phyloP scores from a whole-genome alignment of 2,113 vertebrate species.

The Alexandromys fortis region DNA sequence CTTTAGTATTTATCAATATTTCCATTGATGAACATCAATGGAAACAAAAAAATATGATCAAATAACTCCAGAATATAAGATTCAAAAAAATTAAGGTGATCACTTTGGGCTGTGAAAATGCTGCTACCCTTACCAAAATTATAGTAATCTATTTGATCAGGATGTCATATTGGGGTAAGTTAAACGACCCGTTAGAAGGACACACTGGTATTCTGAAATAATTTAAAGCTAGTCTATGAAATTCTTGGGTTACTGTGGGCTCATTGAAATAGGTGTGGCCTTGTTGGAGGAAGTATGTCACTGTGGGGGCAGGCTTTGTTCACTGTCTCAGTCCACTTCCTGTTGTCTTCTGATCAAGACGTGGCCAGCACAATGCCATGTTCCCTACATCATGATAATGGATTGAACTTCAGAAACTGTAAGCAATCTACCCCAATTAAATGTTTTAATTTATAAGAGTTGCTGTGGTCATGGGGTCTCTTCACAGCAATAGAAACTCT shows the following conservation, averaged over 20 bases:
- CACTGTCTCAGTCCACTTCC: background rate
- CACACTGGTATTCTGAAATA: background rate
- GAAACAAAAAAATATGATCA: background rate
- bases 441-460: background rate
- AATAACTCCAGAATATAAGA: background rate
- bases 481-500: background rate
- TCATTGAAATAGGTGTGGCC: background rate
- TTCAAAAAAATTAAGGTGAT: constrained; percentile 6
- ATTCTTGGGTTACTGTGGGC: background rate
- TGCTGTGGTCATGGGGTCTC: background rate
- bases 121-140: background rate
- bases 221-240: background rate
- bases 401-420: background rate
- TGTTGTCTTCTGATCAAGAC: background rate
- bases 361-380: background rate
- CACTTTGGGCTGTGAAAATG: background rate
- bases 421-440: background rate
- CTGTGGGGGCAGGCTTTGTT: background rate
- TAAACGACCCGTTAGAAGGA: background rate
- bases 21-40: constrained; percentile 13
- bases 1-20: background rate
- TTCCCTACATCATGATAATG: background rate
- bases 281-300: background rate
- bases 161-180: background rate
- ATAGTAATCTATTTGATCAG: constrained; percentile 12